Evolutionary conservation across 2,113 vertebrate genomes (phyloP).

Genomic region (Lepus americanus): DNA sequence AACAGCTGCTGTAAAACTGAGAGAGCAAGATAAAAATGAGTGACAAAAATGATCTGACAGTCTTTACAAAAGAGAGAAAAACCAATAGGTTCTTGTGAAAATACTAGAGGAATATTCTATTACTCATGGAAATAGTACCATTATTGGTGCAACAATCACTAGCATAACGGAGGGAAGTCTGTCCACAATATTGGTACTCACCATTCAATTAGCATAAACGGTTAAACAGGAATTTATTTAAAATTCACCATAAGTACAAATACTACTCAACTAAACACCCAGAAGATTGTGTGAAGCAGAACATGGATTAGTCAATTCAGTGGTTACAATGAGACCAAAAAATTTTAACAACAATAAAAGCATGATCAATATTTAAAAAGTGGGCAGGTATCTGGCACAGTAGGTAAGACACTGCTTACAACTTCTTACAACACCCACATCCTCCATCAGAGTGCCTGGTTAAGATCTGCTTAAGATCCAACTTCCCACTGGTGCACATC

Average conservation of each 20-base stretch:
- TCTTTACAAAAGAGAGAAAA: conserved; percentile 17
- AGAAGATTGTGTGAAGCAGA: background rate
- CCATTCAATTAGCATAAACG: conserved; percentile 50
- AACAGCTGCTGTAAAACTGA: conserved; percentile 12
- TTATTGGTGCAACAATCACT: background rate
- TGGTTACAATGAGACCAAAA: background rate
- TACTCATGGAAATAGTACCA: background rate
- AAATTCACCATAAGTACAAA: conserved; percentile 63
- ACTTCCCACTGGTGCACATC: too few relatives aligned
- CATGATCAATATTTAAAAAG: background rate
- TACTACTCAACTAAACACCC: background rate
- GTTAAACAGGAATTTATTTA: conserved; percentile 1
- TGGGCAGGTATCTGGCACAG: too few relatives aligned
- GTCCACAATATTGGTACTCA: background rate
- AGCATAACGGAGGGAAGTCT: conserved; percentile 2
- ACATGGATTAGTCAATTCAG: background rate
- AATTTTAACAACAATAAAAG: background rate
- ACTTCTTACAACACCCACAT: too few relatives aligned
- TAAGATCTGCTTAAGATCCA: too few relatives aligned
- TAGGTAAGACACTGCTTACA: too few relatives aligned
- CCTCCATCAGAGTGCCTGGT: too few relatives aligned
- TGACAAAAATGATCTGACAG: conserved; percentile 2
- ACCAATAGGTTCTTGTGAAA: background rate
- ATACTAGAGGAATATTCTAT: conserved; percentile 5
- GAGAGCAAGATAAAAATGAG: conserved; percentile 45